phyloP scores from a whole-genome alignment of 2,797 vertebrate genomes.

The Clarias fuscus region DNA sequence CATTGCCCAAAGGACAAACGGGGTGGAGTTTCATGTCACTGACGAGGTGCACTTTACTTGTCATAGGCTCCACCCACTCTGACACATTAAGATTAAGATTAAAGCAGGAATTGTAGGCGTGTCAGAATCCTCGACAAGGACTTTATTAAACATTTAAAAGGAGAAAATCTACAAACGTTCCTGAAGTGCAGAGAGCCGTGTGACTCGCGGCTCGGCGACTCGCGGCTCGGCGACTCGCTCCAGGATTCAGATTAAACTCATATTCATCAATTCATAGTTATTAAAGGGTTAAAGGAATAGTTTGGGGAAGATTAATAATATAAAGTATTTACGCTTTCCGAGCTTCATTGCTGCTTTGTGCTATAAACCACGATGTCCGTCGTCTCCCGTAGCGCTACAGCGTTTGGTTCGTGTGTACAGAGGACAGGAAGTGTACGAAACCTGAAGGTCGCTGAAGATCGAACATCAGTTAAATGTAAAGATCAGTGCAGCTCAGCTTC shows the following conservation, averaged over 20 bases:
- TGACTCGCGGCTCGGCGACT: too few species aligned
- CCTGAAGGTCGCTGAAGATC: not conserved
- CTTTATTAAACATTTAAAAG: not conserved
- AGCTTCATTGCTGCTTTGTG: not conserved
- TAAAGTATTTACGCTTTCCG: not conserved
- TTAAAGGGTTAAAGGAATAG: not conserved
- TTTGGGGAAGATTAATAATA: not conserved
- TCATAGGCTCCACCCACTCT: not conserved
- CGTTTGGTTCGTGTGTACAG: not conserved
- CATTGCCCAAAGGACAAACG: slow-evolving; percentile 1
- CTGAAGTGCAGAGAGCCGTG: slow-evolving; percentile 16
- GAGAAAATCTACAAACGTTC: not conserved
- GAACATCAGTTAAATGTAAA: not conserved
- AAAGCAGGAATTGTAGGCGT: not conserved
- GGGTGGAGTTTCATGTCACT: not conserved
- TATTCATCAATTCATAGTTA: not conserved
- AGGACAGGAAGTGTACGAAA: not conserved
- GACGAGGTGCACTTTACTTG: not conserved
- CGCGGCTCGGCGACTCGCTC: slow-evolving; percentile 2
- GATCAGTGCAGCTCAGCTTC: too few species aligned
- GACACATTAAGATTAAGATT: not conserved
- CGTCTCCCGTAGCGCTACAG: not conserved
- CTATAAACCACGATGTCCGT: not conserved
- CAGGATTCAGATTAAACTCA: not conserved
- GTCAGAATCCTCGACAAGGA: not conserved